Evolutionary conservation across 2,888 invertebrate species (phyloP).

Genomic region (Rhodophaea formosa): DNA sequence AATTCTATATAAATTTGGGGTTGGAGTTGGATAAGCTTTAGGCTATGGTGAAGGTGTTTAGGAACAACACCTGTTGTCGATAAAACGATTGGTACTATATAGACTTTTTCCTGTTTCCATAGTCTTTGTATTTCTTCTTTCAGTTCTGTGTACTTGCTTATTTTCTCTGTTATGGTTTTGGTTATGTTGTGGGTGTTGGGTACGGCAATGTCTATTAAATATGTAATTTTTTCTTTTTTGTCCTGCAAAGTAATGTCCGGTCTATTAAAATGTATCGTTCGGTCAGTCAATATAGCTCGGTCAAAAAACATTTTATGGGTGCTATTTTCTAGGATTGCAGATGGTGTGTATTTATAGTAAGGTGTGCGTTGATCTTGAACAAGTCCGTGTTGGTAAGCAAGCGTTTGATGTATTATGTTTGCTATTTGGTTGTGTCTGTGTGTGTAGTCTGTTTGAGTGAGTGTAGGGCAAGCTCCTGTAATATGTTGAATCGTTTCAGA

Average conservation of each 20-base stretch:
- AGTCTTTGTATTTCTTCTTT: neutral
- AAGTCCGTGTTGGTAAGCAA: neutral
- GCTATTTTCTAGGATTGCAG: neutral
- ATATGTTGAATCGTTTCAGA: slow-evolving; percentile 14
- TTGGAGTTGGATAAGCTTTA: neutral
- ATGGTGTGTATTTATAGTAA: neutral
- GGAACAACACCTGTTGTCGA: no score
- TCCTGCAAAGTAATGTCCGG: neutral
- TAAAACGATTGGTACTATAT: no score
- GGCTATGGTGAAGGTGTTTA: neutral
- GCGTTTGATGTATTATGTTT: neutral
- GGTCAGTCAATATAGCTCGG: slow-evolving; percentile 30
- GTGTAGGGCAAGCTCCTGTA: neutral
- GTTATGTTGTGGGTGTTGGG: neutral
- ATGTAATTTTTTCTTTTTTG: no score
- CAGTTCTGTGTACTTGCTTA: neutral
- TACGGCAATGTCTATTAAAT: no score
- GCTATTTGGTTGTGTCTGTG: slow-evolving; percentile 17
- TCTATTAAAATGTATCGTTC: neutral
- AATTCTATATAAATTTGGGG: neutral
- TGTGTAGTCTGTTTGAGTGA: neutral
- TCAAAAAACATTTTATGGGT: slow-evolving; percentile 31
- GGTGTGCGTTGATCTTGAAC: neutral
- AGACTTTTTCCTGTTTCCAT: no score
- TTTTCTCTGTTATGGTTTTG: neutral